Evolutionary conservation across 1,140 invertebrate species (phyloP).

Genomic region (Drosophila insularis): DNA sequence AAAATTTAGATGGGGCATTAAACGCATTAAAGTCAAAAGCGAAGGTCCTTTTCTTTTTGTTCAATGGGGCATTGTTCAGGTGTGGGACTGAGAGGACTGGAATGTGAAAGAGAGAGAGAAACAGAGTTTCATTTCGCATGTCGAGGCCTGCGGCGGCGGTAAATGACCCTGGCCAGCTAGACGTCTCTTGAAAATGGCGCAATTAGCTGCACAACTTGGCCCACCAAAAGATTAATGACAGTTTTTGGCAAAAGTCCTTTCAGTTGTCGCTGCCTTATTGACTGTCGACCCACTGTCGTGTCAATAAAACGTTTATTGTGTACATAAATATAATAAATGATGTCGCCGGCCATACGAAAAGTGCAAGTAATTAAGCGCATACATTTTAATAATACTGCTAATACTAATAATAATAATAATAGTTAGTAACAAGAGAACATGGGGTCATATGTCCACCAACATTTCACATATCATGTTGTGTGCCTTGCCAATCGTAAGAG

Average conservation of each 20-base stretch:
- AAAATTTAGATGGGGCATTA: constrained; percentile 52
- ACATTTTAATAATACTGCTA: too few species aligned
- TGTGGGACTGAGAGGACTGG: not conserved
- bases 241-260: constrained; percentile 42
- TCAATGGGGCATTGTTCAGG: constrained; percentile 34
- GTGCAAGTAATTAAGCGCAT: constrained; percentile 70
- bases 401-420: constrained; percentile 42
- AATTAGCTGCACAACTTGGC: constrained; percentile 75
- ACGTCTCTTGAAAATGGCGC: constrained; percentile 56
- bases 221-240: constrained; percentile 69
- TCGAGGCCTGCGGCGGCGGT: not conserved
- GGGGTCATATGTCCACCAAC: not conserved
- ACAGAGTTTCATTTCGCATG: not conserved
- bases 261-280: constrained; percentile 65
- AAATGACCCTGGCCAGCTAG: constrained; percentile 56
- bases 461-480: not conserved
- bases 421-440: not conserved
- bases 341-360: constrained; percentile 46
- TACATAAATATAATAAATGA: constrained; percentile 78
- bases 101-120: constrained; percentile 19
- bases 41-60: constrained; percentile 34
- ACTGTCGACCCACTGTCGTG: constrained; percentile 40
- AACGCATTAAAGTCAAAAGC: constrained; percentile 58
- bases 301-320: constrained; percentile 71
- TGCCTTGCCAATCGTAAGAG: constrained; percentile 2